These are phyloP conservation scores for Fragum whitleyi DNA, from an alignment of 2,888 invertebrate species.

Conservation along the genomic window DNA sequence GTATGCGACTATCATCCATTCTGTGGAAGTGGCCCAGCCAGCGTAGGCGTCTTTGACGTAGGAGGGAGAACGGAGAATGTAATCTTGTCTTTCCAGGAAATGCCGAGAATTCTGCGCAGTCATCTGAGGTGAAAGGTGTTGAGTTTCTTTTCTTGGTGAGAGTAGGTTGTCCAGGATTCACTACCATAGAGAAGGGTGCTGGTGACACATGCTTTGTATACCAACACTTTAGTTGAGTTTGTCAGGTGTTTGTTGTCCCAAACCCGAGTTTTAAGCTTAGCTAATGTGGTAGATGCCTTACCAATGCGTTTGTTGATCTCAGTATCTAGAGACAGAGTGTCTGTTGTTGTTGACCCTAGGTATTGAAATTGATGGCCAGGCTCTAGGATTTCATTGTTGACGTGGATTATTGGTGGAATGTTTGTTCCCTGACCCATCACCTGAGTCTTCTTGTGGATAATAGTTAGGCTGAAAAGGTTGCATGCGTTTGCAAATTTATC, in stretches of 20 bases:
- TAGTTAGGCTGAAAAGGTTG: conserved; percentile 39
- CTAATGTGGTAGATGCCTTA: no score
- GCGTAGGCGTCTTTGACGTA: no score
- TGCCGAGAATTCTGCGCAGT: conserved; percentile 5
- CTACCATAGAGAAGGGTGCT: conserved; percentile 3
- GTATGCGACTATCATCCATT: no score
- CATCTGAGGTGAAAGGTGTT: background rate
- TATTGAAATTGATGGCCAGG: conserved; percentile 9
- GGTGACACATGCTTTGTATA: background rate
- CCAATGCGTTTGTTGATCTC: no score
- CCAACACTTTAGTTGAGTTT: background rate
- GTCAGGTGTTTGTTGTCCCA: background rate
- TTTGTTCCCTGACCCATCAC: background rate
- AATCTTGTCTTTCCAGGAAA: background rate
- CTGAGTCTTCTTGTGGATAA: conserved; percentile 38
- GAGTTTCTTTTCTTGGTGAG: background rate
- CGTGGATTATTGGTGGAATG: background rate
- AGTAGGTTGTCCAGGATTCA: conserved; percentile 21
- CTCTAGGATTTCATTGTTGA: background rate
- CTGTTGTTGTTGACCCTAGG: background rate
- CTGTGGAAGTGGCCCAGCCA: no score
- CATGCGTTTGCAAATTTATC: no score
- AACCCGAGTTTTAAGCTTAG: background rate
- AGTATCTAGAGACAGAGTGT: no score
- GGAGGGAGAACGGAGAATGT: no score